Evolutionary conservation across 2,888 invertebrate genomes (phyloP), one percentile per base, ranked within the genome.

Genomic region (Escarpia spicata): DNA sequence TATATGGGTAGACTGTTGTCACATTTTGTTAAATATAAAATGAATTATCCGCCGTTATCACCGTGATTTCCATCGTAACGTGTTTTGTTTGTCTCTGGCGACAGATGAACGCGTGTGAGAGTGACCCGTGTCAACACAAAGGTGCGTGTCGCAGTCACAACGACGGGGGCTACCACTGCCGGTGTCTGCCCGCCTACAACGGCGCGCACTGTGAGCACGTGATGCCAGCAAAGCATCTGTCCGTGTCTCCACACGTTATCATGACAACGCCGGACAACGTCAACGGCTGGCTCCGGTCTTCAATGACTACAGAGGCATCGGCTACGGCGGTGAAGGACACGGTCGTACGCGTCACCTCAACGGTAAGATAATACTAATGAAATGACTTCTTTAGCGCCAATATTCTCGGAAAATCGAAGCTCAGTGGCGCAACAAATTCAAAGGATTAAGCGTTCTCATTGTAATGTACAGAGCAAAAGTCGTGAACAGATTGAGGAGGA

Each of bases 91-190:
- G 26, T 75, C 31, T 8, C 92, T 93, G 44, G 92, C 91, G 90
- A 52, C 75, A 52, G 93, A 93, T 58, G 37, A 90, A 26, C 58
- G 93, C 37, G 93, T 93, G 4, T 99, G 75, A 4, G 26, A 75
- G 75, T 75, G 26, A 75, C 75, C 75, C 75, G 75, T 75, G 75
- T 75, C 75, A 75, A 75, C 75, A 26, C n/a, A 2, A 75, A 26
- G 75, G 75, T 26, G 26, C 75, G 6, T 75, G 75, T 75, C 26
- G 75, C 26, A 75, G 75, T 75, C 75, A 26, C n/a, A n/a, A 2
- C 26, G n/a, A 75, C 75, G 75, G 75, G 6, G 75, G 75, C 19
- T 75, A 75, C 75, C 3, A 2, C 19, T 75, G 75, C 75, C 75
- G 75, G 4, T 75, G 75, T 75, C 75, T 75, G 75, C 75, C 75